Evolutionary conservation across 1,140 invertebrate species (phyloP).

Genomic region (Thrips palmi): DNA sequence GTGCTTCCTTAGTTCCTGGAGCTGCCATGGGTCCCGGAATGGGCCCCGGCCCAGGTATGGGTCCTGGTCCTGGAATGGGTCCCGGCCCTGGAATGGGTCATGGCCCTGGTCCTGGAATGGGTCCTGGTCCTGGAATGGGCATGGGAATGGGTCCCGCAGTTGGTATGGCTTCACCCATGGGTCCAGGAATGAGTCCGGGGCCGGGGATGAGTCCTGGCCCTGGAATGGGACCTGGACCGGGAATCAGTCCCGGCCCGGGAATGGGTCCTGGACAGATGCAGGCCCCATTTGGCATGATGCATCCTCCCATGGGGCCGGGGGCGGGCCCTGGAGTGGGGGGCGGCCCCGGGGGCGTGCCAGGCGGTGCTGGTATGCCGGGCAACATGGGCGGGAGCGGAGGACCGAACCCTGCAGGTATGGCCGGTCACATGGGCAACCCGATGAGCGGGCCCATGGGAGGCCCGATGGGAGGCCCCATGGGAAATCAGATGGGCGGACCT

Average conservation of each 20-base stretch:
- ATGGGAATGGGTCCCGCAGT: neutral
- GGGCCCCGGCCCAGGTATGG: no score
- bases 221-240: conserved; percentile 2
- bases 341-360: no score
- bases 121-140: neutral
- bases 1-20: no score
- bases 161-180: neutral
- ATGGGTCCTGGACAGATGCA: conserved; percentile 13
- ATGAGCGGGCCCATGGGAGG: no score
- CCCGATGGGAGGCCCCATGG: no score
- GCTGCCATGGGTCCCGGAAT: no score
- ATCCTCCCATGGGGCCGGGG: conserved; percentile 11
- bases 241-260: conserved; percentile 11
- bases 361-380: no score
- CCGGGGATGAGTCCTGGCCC: neutral
- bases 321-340: conserved; percentile 10
- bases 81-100: neutral
- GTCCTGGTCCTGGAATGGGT: no score
- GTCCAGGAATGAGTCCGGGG: neutral
- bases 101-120: neutral
- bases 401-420: no score
- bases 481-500: no score
- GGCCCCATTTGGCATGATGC: conserved; percentile 14
- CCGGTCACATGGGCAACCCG: no score
- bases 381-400: no score